phyloP scores from a whole-genome alignment of 2,888 invertebrate species.

The Noctuana brunneofusca region DNA sequence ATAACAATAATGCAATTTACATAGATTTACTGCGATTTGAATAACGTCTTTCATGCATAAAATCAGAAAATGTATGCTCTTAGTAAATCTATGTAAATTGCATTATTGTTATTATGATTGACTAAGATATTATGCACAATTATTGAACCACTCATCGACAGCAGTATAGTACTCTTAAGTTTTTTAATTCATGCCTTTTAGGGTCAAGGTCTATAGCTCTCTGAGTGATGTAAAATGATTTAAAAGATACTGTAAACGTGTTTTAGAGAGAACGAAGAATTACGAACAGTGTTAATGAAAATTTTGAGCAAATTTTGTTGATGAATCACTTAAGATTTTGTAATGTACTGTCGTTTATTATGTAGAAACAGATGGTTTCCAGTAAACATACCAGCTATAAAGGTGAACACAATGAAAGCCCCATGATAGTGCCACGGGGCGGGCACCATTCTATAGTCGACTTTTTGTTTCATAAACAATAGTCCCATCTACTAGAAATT shows the following conservation, averaged over 20 bases:
- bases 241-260: too few relatives aligned
- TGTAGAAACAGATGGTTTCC: constrained; percentile 48
- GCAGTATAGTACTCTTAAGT: too few relatives aligned
- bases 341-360: constrained; percentile 38
- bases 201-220: too few relatives aligned
- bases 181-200: too few relatives aligned
- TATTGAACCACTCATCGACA: too few relatives aligned
- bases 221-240: too few relatives aligned
- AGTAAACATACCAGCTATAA: constrained; percentile 40
- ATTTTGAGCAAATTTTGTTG: constrained; percentile 20
- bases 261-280: too few relatives aligned
- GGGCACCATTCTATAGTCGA: constrained; percentile 1
- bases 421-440: constrained; percentile 32
- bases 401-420: constrained; percentile 31
- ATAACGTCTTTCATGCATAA: constrained; percentile 19
- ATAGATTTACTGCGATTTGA: background rate
- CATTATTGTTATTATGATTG: background rate
- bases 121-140: background rate
- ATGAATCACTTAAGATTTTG: constrained; percentile 36
- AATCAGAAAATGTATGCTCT: constrained; percentile 9
- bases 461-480: constrained; percentile 11
- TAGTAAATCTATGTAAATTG: constrained; percentile 10
- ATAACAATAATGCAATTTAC: background rate
- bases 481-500: constrained; percentile 1
- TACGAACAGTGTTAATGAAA: background rate